Percentiles rank a stretch among this genome's conserved stretches.
Evolutionary conservation across 2,888 invertebrate genomes (phyloP).

Genomic region (Heliconius aoede): DNA sequence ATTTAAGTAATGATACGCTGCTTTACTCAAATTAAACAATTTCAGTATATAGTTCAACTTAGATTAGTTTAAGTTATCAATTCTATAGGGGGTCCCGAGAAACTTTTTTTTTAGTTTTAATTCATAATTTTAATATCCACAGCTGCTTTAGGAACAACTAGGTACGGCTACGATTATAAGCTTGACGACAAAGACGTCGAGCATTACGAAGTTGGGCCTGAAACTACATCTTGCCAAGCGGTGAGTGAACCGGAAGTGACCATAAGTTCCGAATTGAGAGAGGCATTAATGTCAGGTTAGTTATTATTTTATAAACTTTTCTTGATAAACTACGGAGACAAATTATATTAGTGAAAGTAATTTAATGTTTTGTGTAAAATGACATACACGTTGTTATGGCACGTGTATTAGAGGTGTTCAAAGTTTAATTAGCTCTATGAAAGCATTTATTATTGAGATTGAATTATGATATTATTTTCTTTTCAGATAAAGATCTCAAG

Average conservation of each 20-base stretch:
- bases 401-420: too few species aligned
- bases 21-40: too few species aligned
- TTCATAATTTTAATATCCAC: conserved; percentile 18
- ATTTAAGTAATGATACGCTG: too few species aligned
- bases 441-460: not conserved
- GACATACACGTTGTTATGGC: too few species aligned
- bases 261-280: conserved; percentile 52
- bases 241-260: conserved; percentile 56
- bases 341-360: too few species aligned
- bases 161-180: conserved; percentile 63
- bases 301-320: not conserved
- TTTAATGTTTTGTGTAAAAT: too few species aligned
- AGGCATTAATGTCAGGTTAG: conserved; percentile 57
- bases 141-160: conserved; percentile 62
- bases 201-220: conserved; percentile 68
- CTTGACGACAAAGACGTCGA: conserved; percentile 58
- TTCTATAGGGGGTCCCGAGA: too few species aligned
- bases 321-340: too few species aligned
- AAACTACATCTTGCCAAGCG: conserved; percentile 63
- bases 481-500: conserved; percentile 59
- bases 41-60: too few species aligned
- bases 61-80: too few species aligned
- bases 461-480: not conserved
- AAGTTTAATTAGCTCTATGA: not conserved
- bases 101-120: not conserved